These are phyloP conservation scores for Tragelaphus strepsiceros DNA, from an alignment of 2,113 vertebrate genomes.

Conservation along the genomic window DNA sequence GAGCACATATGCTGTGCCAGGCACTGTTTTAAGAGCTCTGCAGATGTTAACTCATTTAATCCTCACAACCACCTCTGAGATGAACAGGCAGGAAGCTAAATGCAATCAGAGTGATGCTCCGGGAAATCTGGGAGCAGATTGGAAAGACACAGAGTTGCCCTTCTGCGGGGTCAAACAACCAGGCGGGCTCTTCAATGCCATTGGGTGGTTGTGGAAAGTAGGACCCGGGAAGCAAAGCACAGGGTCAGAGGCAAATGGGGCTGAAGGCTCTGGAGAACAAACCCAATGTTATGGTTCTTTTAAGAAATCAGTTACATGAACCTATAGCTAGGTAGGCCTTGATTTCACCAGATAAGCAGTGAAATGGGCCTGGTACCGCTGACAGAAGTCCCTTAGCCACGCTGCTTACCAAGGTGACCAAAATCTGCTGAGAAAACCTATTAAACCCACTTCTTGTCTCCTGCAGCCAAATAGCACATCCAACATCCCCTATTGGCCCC, in stretches of 20 bases:
- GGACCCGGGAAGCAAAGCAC: not conserved
- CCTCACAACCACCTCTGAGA: not conserved
- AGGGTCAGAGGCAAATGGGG: not conserved
- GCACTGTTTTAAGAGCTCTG: not conserved
- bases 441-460: not conserved
- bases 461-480: not conserved
- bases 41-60: not conserved
- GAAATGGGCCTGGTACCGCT: not conserved
- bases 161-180: fast-evolving
- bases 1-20: not conserved
- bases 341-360: not conserved
- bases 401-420: not conserved
- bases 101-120: not conserved
- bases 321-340: not conserved
- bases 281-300: fast-evolving
- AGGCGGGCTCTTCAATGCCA: not conserved
- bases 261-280: not conserved
- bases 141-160: not conserved
- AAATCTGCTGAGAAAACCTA: not conserved
- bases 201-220: not conserved
- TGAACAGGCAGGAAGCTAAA: not conserved
- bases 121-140: not conserved
- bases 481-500: fast-evolving
- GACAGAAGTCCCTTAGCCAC: not conserved
- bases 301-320: not conserved